Conservation (phyloP, 2,113 vertebrate species). For the Channa maculata region DNA sequence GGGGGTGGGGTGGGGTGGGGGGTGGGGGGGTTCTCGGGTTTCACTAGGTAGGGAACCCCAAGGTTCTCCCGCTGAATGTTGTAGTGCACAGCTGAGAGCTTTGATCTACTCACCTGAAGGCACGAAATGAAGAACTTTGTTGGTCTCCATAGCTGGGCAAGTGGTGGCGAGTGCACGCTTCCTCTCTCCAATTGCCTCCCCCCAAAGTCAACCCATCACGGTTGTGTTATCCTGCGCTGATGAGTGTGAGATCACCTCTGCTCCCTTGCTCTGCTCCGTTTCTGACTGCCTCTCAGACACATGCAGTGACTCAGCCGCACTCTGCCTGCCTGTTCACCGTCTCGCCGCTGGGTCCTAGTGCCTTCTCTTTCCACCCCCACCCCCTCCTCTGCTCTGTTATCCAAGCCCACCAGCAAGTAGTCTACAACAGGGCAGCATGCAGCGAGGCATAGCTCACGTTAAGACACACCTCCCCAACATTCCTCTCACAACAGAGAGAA, state of each 20-base stretch:
- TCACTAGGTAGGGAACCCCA: conserved; percentile 78
- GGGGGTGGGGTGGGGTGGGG: conserved; percentile 58
- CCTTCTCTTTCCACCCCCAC: conserved; percentile 27
- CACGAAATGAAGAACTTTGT: conserved; percentile 88
- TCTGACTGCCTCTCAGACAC: conserved; percentile 81
- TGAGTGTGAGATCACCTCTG: conserved; percentile 85
- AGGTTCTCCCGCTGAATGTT: conserved; percentile 65
- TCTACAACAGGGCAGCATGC: conserved; percentile 33
- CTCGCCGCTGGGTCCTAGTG: conserved; percentile 82
- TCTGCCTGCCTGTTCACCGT: conserved; percentile 69
- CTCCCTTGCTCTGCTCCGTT: conserved; percentile 77
- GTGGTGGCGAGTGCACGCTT: conserved; percentile 70
- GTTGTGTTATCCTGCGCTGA: conserved; percentile 83
- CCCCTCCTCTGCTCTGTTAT: neutral
- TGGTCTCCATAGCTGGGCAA: conserved; percentile 83
- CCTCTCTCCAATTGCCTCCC: conserved; percentile 68
- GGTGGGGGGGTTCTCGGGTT: conserved; percentile 73
- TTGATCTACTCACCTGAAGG: conserved; percentile 82
- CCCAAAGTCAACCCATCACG: conserved; percentile 86
- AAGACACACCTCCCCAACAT: conserved; percentile 53
- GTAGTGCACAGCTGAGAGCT: conserved; percentile 64
- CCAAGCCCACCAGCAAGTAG: conserved; percentile 45
- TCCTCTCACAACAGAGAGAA: neutral
- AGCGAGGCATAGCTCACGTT: conserved; percentile 17
- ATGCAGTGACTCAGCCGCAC: conserved; percentile 86